Base-by-base conservation (phyloP, 1,140 invertebrate species). In the Anastrepha obliqua region DNA sequence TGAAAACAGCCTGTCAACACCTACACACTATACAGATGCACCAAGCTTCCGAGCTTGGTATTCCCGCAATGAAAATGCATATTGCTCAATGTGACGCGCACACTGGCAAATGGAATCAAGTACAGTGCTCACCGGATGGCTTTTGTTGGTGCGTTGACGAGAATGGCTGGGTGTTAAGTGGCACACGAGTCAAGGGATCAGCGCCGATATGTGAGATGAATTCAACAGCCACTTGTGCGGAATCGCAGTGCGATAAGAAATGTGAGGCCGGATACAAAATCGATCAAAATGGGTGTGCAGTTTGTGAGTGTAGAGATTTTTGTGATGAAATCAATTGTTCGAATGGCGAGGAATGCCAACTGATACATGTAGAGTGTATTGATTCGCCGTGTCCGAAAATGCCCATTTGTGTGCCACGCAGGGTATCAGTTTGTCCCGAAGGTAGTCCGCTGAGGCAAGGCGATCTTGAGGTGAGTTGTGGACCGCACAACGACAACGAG, bases 131-230 rank as follows among this genome's bases (percentile, higher is more conserved):
- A 0, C 95, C 95, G 7, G 95, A 95, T 55, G 96, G 96, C 8
- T 95, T 96, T 89, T 99, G 98, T 91, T 98, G 98, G 98, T 98
- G 98, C 93, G 97, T 98, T 0, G 97, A 98, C 90, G 94, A 95
- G 9, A 95, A 96, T 89, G 98, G 98, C 0, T 96, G 96, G 70
- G 97, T 98, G 93, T 93, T 97, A n/a, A 94, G 95, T 6, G 94
- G 95, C 55, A 96, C 95, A 0, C 91, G 95, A 7, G 93, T 94
- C 0, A 91, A 93, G 44, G 94, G 93, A 0, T 87, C 90, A 11
- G 20, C 51, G 7, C 91, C 94, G 6, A 89, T 91, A 11, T 95
- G 94, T 88, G 88, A 90, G 89, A 89, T 87, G 70, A 93, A 92
- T 88, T 94, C 93, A 17, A 96, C 95, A 1, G 90, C 93, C 1